phyloP scores from a whole-genome alignment of 2,113 vertebrate species.

The Anolis carolinensis region DNA sequence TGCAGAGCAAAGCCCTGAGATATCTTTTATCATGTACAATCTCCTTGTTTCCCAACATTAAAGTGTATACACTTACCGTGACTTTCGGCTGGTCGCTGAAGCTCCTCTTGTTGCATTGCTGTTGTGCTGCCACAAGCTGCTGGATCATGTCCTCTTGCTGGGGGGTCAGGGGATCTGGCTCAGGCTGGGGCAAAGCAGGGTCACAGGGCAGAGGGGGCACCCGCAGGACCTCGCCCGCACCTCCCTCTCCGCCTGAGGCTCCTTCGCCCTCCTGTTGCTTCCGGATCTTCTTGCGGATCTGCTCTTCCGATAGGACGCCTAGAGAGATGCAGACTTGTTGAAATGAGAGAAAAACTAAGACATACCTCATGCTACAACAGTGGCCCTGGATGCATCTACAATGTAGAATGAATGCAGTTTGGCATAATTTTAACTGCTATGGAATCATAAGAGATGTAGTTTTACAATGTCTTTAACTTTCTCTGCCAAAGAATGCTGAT shows the following conservation, averaged over 20 bases:
- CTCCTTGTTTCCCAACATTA: not conserved
- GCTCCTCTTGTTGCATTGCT: constrained; percentile 78
- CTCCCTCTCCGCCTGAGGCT: constrained; percentile 8
- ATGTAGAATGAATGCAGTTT: too few species aligned
- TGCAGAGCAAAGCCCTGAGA: not conserved
- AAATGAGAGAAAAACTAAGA: not conserved
- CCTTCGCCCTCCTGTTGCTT: constrained; percentile 62
- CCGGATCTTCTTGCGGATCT: constrained; percentile 74
- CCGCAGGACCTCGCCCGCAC: constrained; percentile 51
- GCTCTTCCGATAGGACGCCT: constrained; percentile 78
- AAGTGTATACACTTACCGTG: constrained; percentile 61
- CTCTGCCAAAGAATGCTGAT: too few species aligned
- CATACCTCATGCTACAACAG: not conserved
- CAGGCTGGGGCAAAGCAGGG: constrained; percentile 18
- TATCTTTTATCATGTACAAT: not conserved
- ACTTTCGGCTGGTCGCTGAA: constrained; percentile 80
- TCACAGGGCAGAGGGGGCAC: constrained; percentile 42
- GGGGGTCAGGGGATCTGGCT: constrained; percentile 62
- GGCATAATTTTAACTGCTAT: too few species aligned
- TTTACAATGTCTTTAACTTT: too few species aligned
- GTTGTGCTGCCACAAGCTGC: constrained; percentile 73
- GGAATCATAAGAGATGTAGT: too few species aligned
- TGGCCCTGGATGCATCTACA: too few species aligned
- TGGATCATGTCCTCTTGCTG: constrained; percentile 76
- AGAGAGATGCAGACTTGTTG: not conserved